A percentile compares a stretch with the other conserved stretches of the same genome.
phyloP scores from a whole-genome alignment of 2,888 invertebrate species.

The Tenthredo mesomela region DNA sequence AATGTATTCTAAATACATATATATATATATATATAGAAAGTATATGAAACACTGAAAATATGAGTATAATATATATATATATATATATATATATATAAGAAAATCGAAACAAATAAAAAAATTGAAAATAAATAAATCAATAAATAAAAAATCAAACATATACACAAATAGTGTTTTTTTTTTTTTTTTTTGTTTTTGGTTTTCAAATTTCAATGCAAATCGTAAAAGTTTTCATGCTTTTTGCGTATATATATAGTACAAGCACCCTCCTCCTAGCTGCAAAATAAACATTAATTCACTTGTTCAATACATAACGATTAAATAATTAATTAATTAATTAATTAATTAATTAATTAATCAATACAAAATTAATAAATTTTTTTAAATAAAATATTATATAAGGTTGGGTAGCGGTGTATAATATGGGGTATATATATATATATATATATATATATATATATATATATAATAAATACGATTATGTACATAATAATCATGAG shows the following conservation, averaged over 20 bases:
- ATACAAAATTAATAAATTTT: not conserved
- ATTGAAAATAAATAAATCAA: not conserved
- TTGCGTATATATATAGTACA: slow-evolving; percentile 68
- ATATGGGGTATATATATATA: too few species aligned
- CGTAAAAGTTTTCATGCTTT: slow-evolving; percentile 69
- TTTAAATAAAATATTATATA: not conserved
- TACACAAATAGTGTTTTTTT: not conserved
- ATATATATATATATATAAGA: not conserved
- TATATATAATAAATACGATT: too few species aligned
- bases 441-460: too few species aligned
- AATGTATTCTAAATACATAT: slow-evolving; percentile 42
- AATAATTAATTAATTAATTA: not conserved
- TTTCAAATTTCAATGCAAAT: slow-evolving; percentile 42
- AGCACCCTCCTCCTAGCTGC: slow-evolving; percentile 75
- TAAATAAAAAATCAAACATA: not conserved
- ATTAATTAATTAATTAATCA: not conserved
- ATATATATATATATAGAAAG: not conserved
- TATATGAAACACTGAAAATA: slow-evolving; percentile 49
- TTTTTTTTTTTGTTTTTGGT: too few species aligned
- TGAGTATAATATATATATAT: slow-evolving; percentile 8
- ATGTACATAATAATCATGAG: too few species aligned
- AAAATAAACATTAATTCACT: slow-evolving; percentile 66
- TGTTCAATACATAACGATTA: not conserved
- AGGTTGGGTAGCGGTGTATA: not conserved
- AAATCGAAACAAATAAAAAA: slow-evolving; percentile 28